Conservation (phyloP, 2,113 vertebrate species). For the Phycodurus eques region DNA sequence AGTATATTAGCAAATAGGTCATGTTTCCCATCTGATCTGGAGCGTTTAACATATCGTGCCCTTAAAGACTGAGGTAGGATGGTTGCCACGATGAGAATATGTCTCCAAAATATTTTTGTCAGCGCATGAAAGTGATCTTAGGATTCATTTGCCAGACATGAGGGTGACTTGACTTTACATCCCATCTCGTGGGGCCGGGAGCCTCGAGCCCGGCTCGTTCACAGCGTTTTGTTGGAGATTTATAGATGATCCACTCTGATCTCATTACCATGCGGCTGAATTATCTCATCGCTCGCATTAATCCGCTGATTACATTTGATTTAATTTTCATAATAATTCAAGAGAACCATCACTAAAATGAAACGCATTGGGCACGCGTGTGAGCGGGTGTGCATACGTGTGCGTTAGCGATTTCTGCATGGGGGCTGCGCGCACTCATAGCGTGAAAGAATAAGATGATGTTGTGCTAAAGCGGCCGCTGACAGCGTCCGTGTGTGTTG, state of each 20-base stretch:
- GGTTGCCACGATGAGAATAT: background rate
- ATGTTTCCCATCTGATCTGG: background rate
- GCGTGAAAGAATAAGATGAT: conserved; percentile 51
- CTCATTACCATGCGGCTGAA: conserved; percentile 65
- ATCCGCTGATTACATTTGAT: conserved; percentile 76
- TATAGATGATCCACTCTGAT: conserved; percentile 65
- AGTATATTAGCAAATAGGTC: background rate
- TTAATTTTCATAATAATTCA: conserved; percentile 81
- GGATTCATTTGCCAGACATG: conserved; percentile 24
- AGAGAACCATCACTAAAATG: conserved; percentile 76
- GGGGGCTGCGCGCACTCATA: conserved; percentile 27
- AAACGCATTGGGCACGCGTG: conserved; percentile 52
- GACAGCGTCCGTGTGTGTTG: conserved; percentile 27
- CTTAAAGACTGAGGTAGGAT: background rate
- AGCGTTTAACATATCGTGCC: background rate
- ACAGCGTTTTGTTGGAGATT: conserved; percentile 64
- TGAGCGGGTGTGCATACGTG: conserved; percentile 26
- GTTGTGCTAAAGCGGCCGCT: conserved; percentile 49
- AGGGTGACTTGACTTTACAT: conserved; percentile 31
- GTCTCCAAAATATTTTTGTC: background rate
- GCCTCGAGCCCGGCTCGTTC: conserved; percentile 41
- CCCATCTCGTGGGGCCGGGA: conserved; percentile 8
- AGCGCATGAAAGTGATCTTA: conserved; percentile 5
- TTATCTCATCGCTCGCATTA: conserved; percentile 74
- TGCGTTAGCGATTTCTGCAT: conserved; percentile 13